Conservation (phyloP, 2,797 vertebrate genomes). For the Amblyraja radiata region DNA sequence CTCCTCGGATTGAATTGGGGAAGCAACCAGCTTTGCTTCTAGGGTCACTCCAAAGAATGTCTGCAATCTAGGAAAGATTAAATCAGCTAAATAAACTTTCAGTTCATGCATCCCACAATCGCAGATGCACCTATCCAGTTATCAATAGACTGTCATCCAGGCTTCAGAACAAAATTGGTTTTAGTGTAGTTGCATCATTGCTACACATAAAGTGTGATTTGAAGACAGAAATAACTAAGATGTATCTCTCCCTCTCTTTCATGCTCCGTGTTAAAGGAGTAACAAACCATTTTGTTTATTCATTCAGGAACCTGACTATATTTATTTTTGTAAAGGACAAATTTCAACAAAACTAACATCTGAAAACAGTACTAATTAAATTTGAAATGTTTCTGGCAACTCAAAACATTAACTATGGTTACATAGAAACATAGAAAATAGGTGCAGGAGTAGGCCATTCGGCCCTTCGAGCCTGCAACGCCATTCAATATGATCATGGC, state of each 20-base stretch:
- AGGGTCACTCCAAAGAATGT: slow-evolving; percentile 93
- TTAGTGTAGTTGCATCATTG: background rate
- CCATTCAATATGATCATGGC: too few species aligned
- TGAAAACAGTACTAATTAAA: background rate
- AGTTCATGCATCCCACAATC: too few species aligned
- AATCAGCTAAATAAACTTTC: background rate
- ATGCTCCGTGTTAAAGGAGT: too few species aligned
- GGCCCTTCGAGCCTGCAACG: too few species aligned
- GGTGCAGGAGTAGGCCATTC: too few species aligned
- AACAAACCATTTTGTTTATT: too few species aligned
- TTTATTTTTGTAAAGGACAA: too few species aligned
- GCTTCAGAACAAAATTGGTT: background rate
- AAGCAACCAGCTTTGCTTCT: slow-evolving; percentile 74
- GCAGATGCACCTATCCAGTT: background rate
- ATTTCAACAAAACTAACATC: background rate
- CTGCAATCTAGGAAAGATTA: slow-evolving; percentile 64
- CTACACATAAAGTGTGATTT: background rate
- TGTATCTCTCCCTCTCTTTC: background rate
- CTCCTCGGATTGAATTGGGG: slow-evolving; percentile 80
- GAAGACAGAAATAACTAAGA: background rate
- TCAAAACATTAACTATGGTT: background rate
- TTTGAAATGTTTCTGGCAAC: background rate
- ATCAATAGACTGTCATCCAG: background rate
- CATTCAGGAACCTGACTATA: too few species aligned
- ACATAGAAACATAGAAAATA: too few species aligned